A percentile compares a stretch with the other conserved stretches of the same genome.
Evolutionary conservation across 2,888 invertebrate species (phyloP).

Genomic region (Myathropa florea): DNA sequence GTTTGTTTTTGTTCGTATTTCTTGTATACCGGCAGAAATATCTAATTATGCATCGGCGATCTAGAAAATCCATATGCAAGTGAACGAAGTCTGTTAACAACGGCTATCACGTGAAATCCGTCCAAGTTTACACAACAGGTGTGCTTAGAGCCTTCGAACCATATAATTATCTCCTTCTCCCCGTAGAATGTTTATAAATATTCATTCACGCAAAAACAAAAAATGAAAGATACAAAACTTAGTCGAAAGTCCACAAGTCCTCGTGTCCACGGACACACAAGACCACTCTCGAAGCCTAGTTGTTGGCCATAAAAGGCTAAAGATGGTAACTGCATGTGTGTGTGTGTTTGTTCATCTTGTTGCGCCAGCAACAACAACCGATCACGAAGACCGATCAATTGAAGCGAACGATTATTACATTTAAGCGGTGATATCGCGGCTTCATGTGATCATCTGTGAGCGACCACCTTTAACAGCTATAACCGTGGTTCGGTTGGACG

Average conservation of each 20-base stretch:
- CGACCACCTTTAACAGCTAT: slow-evolving; percentile 51
- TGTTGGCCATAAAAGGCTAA: slow-evolving; percentile 5
- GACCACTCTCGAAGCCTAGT: slow-evolving; percentile 21
- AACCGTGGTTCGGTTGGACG: slow-evolving; percentile 8
- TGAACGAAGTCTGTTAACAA: slow-evolving; percentile 4
- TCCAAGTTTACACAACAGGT: slow-evolving; percentile 49
- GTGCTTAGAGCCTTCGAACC: slow-evolving; percentile 32
- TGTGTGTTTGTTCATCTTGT: not conserved
- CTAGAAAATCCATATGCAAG: not conserved
- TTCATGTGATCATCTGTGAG: slow-evolving; percentile 44
- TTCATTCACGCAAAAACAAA: slow-evolving; percentile 27
- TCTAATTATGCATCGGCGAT: not conserved
- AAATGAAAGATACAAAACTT: slow-evolving; percentile 9
- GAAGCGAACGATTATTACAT: slow-evolving; percentile 48
- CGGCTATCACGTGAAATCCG: slow-evolving; percentile 31
- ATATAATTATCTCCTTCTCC: slow-evolving; percentile 30
- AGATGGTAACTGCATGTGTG: not conserved
- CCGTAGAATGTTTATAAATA: slow-evolving; percentile 40
- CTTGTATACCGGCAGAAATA: not conserved
- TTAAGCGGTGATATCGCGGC: slow-evolving; percentile 41
- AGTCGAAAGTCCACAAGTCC: slow-evolving; percentile 43
- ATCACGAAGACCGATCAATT: slow-evolving; percentile 45
- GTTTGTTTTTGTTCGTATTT: not conserved
- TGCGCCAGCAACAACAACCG: slow-evolving; percentile 3
- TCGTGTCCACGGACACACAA: slow-evolving; percentile 29